Conservation (phyloP, 2,797 vertebrate species). For the Pangasius macronema region DNA sequence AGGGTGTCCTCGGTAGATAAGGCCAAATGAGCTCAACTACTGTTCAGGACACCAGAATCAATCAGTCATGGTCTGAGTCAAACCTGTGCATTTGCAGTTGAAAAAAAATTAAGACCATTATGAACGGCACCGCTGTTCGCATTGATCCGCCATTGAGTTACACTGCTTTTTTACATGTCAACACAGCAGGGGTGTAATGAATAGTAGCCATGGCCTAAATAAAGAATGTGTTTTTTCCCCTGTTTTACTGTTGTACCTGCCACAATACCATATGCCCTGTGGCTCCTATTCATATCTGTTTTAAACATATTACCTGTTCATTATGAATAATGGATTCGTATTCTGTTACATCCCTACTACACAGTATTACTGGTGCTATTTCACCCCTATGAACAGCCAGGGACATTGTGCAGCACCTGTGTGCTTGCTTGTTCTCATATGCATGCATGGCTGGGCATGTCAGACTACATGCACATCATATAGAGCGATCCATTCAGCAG, state of each 20-base stretch:
- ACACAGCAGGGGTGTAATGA: not conserved
- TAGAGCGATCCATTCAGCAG: not conserved
- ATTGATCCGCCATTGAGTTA: not conserved
- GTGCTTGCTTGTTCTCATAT: not conserved
- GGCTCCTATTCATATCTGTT: not conserved
- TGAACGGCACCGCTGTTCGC: not conserved
- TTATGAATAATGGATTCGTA: not conserved
- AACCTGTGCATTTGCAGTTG: not conserved
- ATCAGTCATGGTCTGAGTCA: not conserved
- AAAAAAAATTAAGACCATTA: not conserved
- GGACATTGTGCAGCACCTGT: not conserved
- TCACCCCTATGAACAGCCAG: not conserved
- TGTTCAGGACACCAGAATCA: not conserved
- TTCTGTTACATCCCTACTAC: not conserved
- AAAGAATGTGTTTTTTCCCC: not conserved
- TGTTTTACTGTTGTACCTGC: not conserved
- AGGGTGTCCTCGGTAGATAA: not conserved
- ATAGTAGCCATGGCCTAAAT: not conserved
- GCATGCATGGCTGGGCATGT: not conserved
- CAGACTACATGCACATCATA: constrained; percentile 6
- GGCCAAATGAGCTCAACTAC: not conserved
- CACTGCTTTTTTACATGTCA: not conserved
- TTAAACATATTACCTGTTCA: not conserved
- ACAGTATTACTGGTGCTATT: not conserved
- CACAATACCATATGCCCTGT: not conserved